A percentile compares a stretch with the other conserved stretches of the same genome.
phyloP scores from a whole-genome alignment of 2,888 invertebrate species.

The Pharmacophagus antenor region DNA sequence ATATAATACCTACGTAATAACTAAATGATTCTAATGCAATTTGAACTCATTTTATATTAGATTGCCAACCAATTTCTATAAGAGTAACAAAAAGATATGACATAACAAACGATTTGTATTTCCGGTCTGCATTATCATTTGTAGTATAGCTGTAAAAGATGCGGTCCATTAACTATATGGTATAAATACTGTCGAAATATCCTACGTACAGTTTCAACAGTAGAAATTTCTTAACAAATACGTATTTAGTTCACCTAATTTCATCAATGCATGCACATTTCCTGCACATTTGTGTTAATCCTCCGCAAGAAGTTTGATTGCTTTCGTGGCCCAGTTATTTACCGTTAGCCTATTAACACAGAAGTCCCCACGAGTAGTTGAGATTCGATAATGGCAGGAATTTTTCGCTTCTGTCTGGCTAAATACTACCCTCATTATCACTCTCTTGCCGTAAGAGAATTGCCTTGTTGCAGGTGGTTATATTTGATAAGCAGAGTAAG shows the following conservation, averaged over 20 bases:
- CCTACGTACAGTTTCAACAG: background rate
- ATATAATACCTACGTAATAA: no score
- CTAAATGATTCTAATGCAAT: background rate
- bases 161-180: slow-evolving; percentile 22
- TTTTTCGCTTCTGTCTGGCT: no score
- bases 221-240: background rate
- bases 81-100: background rate
- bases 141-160: slow-evolving; percentile 8
- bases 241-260: background rate
- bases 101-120: background rate
- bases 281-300: background rate
- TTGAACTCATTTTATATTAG: background rate
- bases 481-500: no score
- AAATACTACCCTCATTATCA: no score
- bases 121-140: background rate
- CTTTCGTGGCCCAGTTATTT: no score
- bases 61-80: background rate
- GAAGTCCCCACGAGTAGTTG: no score
- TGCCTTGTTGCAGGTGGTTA: no score
- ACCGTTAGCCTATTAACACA: no score
- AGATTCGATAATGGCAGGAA: no score
- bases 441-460: no score
- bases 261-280: background rate
- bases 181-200: slow-evolving; percentile 18
- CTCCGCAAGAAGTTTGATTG: no score